Conservation (phyloP, 2,888 invertebrate genomes). For the Leptopilina drosophilae region DNA sequence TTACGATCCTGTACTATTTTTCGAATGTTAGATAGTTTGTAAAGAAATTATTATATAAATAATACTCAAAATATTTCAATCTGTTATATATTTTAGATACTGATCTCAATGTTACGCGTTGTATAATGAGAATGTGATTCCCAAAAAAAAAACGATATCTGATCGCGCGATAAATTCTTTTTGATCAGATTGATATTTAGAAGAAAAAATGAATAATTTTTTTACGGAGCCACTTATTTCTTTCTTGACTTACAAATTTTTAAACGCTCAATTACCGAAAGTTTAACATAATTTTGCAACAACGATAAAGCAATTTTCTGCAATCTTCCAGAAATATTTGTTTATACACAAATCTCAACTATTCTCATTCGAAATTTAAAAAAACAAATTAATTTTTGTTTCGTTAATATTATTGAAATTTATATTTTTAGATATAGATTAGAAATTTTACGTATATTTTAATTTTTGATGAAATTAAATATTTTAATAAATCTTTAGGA, state of each 20-base stretch:
- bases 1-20: slow-evolving; percentile 56
- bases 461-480: background rate
- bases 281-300: background rate
- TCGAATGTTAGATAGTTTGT: slow-evolving; percentile 62
- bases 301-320: background rate
- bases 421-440: too few species aligned
- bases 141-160: slow-evolving; percentile 48
- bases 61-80: slow-evolving; percentile 67
- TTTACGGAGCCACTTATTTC: slow-evolving; percentile 8
- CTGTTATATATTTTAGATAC: slow-evolving; percentile 68
- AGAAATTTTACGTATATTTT: background rate
- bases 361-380: background rate
- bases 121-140: slow-evolving; percentile 34
- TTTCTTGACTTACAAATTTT: background rate
- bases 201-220: slow-evolving; percentile 45
- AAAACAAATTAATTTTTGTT: background rate
- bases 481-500: too few species aligned
- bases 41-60: slow-evolving; percentile 52
- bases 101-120: slow-evolving; percentile 67
- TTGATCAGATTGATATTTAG: slow-evolving; percentile 49
- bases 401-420: background rate
- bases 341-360: background rate
- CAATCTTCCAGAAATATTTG: background rate
- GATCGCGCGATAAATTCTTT: slow-evolving; percentile 47
- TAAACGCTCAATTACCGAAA: slow-evolving; percentile 13